Evolutionary conservation across 2,113 vertebrate species (phyloP).

Genomic region (Passer domesticus): DNA sequence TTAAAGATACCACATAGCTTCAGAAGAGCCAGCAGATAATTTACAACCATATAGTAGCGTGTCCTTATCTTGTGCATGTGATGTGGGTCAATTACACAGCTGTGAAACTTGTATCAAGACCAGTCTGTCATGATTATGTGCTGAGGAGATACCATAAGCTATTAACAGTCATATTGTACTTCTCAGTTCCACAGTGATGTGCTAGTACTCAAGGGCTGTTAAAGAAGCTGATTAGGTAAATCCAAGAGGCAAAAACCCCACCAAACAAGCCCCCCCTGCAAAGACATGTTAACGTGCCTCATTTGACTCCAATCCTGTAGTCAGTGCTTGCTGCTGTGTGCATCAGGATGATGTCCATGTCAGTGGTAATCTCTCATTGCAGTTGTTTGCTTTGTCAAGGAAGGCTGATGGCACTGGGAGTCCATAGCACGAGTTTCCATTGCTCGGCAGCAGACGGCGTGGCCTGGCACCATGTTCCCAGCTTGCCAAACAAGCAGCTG

Average conservation of each 20-base stretch:
- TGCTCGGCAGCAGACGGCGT: accelerated
- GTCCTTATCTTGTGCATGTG: not conserved
- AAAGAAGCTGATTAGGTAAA: not conserved
- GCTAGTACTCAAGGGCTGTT: not conserved
- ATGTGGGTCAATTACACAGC: not conserved
- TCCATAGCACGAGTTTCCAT: not conserved
- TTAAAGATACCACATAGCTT: not conserved
- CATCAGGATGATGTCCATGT: not conserved
- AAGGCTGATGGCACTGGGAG: not conserved
- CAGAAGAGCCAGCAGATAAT: not conserved
- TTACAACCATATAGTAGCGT: not conserved
- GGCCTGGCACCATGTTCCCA: accelerated
- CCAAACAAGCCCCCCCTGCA: accelerated
- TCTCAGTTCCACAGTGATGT: not conserved
- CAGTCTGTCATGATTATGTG: not conserved
- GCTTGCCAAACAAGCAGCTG: not conserved
- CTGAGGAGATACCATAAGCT: not conserved
- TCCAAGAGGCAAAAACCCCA: not conserved
- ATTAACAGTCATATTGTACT: not conserved
- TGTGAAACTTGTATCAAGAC: not conserved
- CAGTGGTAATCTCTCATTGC: not conserved
- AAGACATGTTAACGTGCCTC: not conserved
- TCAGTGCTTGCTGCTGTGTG: not conserved
- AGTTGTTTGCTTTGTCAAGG: not conserved
- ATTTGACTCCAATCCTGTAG: not conserved